Evolutionary conservation across 2,797 vertebrate genomes (phyloP).

Genomic region (Tapera naevia): DNA sequence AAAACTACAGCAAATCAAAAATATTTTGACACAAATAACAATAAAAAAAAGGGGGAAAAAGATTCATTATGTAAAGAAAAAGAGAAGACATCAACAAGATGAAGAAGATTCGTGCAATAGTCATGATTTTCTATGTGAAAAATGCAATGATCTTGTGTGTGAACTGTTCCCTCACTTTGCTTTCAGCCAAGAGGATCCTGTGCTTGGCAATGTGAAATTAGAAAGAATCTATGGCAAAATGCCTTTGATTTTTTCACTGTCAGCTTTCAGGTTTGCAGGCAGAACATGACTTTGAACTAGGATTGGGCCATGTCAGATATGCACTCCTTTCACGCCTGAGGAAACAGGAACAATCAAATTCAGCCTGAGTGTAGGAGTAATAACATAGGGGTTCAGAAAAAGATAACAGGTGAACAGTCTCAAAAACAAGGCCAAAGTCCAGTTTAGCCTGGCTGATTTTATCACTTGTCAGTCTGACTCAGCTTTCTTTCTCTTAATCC

Average conservation of each 20-base stretch:
- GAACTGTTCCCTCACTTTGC: not conserved
- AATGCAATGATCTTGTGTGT: not conserved
- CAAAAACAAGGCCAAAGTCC: not conserved
- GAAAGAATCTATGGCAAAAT: not conserved
- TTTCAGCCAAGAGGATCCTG: not conserved
- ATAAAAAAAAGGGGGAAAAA: not conserved
- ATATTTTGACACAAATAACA: not conserved
- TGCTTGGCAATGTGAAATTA: not conserved
- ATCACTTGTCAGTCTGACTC: not conserved
- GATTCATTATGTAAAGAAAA: not conserved
- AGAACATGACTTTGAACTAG: not conserved
- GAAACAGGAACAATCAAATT: not conserved
- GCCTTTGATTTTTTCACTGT: fast-evolving
- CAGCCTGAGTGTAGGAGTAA: not conserved
- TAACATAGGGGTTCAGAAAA: fast-evolving
- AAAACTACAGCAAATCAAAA: not conserved
- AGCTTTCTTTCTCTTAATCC: not conserved
- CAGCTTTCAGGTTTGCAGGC: not conserved
- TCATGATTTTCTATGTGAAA: not conserved
- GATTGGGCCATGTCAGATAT: not conserved
- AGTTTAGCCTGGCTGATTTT: not conserved
- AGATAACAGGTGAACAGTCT: not conserved
- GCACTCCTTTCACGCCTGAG: not conserved
- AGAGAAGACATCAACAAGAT: not conserved
- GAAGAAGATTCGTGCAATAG: not conserved